phyloP scores from a whole-genome alignment of 2,888 invertebrate genomes.

The Andrena praecox region DNA sequence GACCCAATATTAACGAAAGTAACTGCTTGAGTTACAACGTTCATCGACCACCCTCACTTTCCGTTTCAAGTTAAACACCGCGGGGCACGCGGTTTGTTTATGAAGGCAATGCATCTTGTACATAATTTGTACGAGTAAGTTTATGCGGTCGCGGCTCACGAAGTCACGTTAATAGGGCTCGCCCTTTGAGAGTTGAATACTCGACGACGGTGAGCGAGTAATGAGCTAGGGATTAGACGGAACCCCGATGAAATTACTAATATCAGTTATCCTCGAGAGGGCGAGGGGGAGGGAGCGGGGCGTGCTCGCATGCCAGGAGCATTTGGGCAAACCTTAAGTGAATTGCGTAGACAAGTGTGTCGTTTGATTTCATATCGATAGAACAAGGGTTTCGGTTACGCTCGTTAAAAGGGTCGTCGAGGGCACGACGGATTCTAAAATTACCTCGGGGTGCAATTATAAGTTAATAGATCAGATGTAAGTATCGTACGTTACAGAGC shows the following conservation, averaged over 20 bases:
- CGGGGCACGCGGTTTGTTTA: conserved; percentile 6
- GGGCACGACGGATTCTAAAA: conserved; percentile 13
- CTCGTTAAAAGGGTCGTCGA: neutral
- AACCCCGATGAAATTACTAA: conserved; percentile 52
- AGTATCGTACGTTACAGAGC: neutral
- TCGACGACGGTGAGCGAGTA: conserved; percentile 48
- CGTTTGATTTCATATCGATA: conserved; percentile 36
- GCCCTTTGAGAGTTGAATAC: conserved; percentile 44
- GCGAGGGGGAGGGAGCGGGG: neutral
- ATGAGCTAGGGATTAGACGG: conserved; percentile 46
- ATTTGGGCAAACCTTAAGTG: conserved; percentile 32
- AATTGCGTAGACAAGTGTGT: conserved; percentile 41
- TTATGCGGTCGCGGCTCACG: conserved; percentile 6
- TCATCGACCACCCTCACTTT: neutral
- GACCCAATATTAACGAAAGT: too few species aligned
- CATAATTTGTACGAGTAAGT: conserved; percentile 24
- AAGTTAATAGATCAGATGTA: conserved; percentile 16
- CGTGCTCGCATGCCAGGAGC: conserved; percentile 31
- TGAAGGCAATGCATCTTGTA: conserved; percentile 5
- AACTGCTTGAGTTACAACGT: too few species aligned
- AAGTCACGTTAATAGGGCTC: conserved; percentile 37
- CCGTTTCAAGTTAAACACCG: neutral
- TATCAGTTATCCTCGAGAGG: conserved; percentile 57
- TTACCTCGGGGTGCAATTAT: conserved; percentile 14
- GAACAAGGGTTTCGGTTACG: conserved; percentile 39